Base-by-base conservation (phyloP, 2,113 vertebrate genomes). In the Excalfactoria chinensis region DNA sequence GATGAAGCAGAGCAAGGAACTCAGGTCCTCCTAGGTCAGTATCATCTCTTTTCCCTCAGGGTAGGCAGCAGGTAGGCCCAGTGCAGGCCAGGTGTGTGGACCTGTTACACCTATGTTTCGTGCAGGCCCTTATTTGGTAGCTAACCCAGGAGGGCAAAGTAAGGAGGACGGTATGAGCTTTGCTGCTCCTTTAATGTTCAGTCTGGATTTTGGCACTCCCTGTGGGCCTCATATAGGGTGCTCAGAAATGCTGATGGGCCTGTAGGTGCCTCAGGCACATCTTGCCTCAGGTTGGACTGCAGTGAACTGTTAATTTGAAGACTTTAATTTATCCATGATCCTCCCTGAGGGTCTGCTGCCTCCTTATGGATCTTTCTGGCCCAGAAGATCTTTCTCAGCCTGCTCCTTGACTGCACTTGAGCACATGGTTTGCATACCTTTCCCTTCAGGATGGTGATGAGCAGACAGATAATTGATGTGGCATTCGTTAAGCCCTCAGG, bases 381-480 rank as follows among this genome's bases (percentile, higher is more conserved):
- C 14, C 68, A 43, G 74, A 78, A 82, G 84, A 34, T 41, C 34
- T 55, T 71, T 28, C 37, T 87, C 58, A 82, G 48, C 62, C 40
- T 1, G 7, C 51, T 72, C 13, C 34, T 78, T 6, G 17, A 30
- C 60, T 37, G 25, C 60, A 67, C 21, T 17, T 75, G 58, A 63
- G 63, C 48, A 34, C 43, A 63, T 6, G 23, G 60, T 94, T 94
- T 96, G 81, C 93, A 89, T 91, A 64, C 53, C 74, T 60, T 93
- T 91, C 35, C 48, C 74, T 60, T 62, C 22, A 6, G 73, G 92
- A 46, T 0, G 1, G 41, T 64, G 66, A 89, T 86, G 89, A 84
- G 84, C 70, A 92, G 94, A 72, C 73, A 88, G 84, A 84, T 94
- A 84, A 84, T 56, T 92, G 66, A 53, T 74, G 84, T 40, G 53